Evolutionary conservation across 2,797 vertebrate species (phyloP).

Genomic region (Xenops minutus): DNA sequence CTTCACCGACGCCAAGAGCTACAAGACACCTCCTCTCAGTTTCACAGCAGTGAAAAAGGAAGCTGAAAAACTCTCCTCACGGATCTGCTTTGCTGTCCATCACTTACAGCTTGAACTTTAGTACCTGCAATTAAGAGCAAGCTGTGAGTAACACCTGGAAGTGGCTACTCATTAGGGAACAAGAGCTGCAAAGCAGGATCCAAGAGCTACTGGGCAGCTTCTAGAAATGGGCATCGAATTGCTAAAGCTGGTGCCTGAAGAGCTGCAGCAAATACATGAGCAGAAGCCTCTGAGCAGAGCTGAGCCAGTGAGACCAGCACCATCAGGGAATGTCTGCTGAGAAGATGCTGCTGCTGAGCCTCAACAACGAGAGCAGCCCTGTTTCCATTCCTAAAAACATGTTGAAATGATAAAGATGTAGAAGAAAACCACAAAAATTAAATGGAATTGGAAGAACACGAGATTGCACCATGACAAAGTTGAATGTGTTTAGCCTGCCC

Average conservation of each 20-base stretch:
- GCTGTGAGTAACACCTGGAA: neutral
- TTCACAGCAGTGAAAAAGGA: neutral
- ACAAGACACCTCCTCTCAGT: neutral
- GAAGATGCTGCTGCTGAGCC: neutral
- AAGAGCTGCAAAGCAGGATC: neutral
- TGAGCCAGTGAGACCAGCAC: neutral
- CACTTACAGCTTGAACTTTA: neutral
- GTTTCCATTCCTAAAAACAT: neutral
- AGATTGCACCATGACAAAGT: neutral
- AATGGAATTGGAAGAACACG: neutral
- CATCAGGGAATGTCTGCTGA: neutral
- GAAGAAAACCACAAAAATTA: neutral
- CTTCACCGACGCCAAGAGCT: neutral
- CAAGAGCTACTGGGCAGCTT: slow-evolving; percentile 2
- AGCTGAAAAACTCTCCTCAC: neutral
- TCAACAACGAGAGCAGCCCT: neutral
- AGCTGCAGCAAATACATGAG: neutral
- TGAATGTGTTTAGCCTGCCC: neutral
- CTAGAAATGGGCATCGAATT: neutral
- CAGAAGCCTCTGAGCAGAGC: neutral
- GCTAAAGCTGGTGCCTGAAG: neutral
- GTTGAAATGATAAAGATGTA: neutral
- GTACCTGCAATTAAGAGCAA: neutral
- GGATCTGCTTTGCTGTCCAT: neutral
- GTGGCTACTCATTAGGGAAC: neutral